A percentile compares a stretch with the other conserved stretches of the same genome.
These are phyloP conservation scores for Oedothorax gibbosus DNA, from an alignment of 1,140 invertebrate genomes.

Conservation along the genomic window DNA sequence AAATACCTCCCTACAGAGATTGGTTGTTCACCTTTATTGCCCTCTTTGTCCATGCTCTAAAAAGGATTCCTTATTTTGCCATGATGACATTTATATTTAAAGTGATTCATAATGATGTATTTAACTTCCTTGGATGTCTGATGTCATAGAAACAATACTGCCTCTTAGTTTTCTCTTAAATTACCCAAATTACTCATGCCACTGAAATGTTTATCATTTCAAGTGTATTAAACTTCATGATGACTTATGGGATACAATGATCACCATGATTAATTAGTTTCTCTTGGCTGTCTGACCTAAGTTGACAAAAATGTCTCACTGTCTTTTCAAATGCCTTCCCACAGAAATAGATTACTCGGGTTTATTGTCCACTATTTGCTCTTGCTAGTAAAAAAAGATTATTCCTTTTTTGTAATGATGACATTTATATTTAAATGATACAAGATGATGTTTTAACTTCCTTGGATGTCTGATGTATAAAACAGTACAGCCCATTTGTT, in stretches of 20 bases:
- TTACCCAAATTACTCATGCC: no score
- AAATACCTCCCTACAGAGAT: no score
- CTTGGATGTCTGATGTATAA: slow-evolving; percentile 23
- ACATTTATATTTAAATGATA: slow-evolving; percentile 19
- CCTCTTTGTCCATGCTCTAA: no score
- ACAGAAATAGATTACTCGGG: no score
- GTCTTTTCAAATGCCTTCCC: neutral
- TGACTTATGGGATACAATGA: no score
- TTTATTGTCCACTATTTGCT: no score
- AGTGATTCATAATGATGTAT: slow-evolving; percentile 47
- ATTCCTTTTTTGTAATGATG: neutral
- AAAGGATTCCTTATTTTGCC: neutral
- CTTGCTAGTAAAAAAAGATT: neutral
- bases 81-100: neutral
- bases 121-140: slow-evolving; percentile 51
- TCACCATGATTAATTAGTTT: neutral
- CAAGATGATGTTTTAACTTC: slow-evolving; percentile 42
- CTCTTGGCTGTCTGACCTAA: slow-evolving; percentile 4
- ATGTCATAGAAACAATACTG: neutral
- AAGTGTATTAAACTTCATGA: neutral
- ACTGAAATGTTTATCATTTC: no score
- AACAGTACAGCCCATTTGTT: neutral
- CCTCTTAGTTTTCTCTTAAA: neutral
- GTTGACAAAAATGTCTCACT: neutral
- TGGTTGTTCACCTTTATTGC: no score